These are phyloP conservation scores for Spea multiplicata DNA, from an alignment of 2,113 vertebrate species.

Conservation along the genomic window DNA sequence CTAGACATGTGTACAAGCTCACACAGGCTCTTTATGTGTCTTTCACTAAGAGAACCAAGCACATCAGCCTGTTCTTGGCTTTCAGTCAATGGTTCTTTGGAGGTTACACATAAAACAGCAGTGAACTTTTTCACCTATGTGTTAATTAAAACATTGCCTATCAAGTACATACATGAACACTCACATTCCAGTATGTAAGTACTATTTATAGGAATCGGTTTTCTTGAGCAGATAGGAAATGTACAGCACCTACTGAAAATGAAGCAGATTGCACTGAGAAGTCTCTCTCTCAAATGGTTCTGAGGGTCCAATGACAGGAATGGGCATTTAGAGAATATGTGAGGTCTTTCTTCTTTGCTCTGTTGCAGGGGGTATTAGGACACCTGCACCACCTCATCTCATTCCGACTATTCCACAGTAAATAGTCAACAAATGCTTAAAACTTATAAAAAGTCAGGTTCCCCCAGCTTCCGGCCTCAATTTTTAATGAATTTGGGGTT, in stretches of 20 bases:
- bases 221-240: background rate
- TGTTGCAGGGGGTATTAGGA: too few species aligned
- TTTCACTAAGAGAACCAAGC: conserved; percentile 22
- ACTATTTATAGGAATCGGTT: background rate
- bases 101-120: conserved; percentile 11
- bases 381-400: too few species aligned
- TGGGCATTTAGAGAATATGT: too few species aligned
- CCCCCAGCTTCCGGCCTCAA: too few species aligned
- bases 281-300: too few species aligned
- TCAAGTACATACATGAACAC: conserved; percentile 36
- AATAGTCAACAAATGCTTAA: too few species aligned
- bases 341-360: too few species aligned
- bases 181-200: conserved; percentile 19
- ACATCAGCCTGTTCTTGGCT: conserved; percentile 39
- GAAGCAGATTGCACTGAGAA: too few species aligned
- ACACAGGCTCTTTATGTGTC: conserved; percentile 37
- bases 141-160: conserved; percentile 44
- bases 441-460: too few species aligned
- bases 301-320: background rate
- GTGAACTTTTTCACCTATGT: conserved; percentile 45
- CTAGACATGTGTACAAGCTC: conserved; percentile 37
- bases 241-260: conserved; percentile 20
- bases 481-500: too few species aligned
- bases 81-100: conserved; percentile 36
- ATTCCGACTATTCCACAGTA: too few species aligned